phyloP scores from a whole-genome alignment of 1,140 invertebrate species.

The Drosophila lacteicornis region DNA sequence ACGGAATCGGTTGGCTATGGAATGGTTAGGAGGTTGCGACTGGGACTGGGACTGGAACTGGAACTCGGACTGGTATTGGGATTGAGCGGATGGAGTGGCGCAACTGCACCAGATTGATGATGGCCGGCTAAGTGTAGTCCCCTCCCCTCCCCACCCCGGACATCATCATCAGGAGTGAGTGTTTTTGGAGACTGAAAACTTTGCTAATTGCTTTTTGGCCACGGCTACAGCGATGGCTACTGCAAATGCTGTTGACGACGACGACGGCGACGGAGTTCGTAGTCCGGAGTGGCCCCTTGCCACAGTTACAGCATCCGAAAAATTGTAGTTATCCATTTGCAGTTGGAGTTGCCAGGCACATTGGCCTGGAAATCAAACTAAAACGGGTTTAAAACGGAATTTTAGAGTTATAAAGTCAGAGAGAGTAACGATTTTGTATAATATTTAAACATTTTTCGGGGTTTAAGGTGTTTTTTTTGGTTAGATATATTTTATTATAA shows the following conservation, averaged over 20 bases:
- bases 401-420: not conserved
- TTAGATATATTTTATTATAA: not conserved
- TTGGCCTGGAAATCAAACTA: not conserved
- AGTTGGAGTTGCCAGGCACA: slow-evolving; percentile 8
- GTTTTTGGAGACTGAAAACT: slow-evolving; percentile 68
- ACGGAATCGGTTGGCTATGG: not conserved
- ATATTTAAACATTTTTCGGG: not conserved
- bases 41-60: not conserved
- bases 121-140: slow-evolving; percentile 35
- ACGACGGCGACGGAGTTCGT: slow-evolving; percentile 12
- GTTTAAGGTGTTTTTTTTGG: too few species aligned
- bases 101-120: slow-evolving; percentile 76
- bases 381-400: not conserved
- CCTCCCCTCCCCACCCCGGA: too few species aligned
- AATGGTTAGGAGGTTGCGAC: not conserved
- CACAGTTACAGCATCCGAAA: slow-evolving; percentile 55
- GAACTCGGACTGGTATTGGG: not conserved
- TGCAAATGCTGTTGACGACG: slow-evolving; percentile 12
- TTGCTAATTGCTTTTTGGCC: slow-evolving; percentile 83
- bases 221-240: slow-evolving; percentile 54
- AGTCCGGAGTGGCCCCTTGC: slow-evolving; percentile 6
- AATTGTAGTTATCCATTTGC: slow-evolving; percentile 54
- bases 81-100: slow-evolving; percentile 2
- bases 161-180: slow-evolving; percentile 23
- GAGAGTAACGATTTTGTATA: not conserved